Percentiles rank a stretch among this genome's conserved stretches.
Conservation (phyloP, 2,797 vertebrate species). For the Sebastes steindachneri region DNA sequence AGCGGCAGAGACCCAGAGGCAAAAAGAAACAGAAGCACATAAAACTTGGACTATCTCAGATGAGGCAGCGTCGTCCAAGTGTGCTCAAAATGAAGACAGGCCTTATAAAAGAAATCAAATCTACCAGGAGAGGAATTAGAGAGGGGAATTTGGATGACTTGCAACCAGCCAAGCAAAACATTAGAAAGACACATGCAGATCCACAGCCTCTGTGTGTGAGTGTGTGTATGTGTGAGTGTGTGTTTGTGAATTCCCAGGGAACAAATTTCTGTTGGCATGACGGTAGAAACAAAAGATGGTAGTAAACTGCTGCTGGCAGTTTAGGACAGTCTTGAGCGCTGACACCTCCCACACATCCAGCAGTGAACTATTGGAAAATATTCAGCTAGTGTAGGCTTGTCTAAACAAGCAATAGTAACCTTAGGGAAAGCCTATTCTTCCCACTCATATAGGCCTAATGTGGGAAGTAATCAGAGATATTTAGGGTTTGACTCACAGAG, state of each 20-base stretch:
- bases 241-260: conserved; percentile 38
- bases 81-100: conserved; percentile 23
- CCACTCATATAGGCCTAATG: background rate
- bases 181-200: conserved; percentile 12
- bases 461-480: background rate
- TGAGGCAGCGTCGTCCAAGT: conserved; percentile 31
- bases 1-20: conserved; percentile 14
- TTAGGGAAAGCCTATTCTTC: too few species aligned
- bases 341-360: conserved; percentile 28
- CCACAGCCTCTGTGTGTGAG: background rate
- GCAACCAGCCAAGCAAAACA: conserved; percentile 48
- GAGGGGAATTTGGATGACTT: conserved; percentile 48
- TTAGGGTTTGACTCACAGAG: background rate
- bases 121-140: conserved; percentile 55
- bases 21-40: conserved; percentile 48
- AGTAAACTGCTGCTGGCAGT: conserved; percentile 30
- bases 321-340: background rate
- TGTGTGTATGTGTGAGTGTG: conserved; percentile 1
- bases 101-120: conserved; percentile 30
- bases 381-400: conserved; percentile 15
- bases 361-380: background rate
- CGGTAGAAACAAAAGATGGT: conserved; percentile 44
- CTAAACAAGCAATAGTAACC: conserved; percentile 6
- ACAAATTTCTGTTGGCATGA: conserved; percentile 49
- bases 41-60: conserved; percentile 25